These are phyloP conservation scores for Myanophis thanlyinensis DNA, from an alignment of 2,113 vertebrate species.

Conservation along the genomic window DNA sequence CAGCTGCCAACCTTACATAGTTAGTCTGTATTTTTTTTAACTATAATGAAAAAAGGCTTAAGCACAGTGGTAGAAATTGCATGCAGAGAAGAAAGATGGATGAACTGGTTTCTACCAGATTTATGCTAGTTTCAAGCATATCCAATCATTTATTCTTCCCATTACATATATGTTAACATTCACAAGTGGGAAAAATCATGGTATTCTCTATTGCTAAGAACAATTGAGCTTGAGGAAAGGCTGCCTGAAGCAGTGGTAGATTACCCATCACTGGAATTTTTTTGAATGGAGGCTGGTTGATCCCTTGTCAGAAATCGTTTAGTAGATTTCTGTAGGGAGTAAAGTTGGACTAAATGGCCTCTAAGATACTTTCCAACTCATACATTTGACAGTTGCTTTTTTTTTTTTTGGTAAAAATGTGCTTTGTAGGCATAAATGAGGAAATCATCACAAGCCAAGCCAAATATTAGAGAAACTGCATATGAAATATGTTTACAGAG, in stretches of 20 bases:
- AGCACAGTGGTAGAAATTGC: neutral
- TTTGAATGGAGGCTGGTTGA: neutral
- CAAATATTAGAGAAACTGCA: neutral
- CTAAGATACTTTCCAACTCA: neutral
- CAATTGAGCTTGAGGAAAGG: neutral
- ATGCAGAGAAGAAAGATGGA: neutral
- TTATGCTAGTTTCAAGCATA: neutral
- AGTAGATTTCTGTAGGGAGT: neutral
- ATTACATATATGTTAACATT: neutral
- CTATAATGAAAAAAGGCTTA: neutral
- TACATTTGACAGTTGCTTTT: neutral
- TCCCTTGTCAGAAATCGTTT: neutral
- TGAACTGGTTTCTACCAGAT: neutral
- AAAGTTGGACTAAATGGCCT: neutral
- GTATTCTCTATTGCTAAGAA: neutral
- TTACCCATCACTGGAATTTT: neutral
- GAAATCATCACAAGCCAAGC: neutral
- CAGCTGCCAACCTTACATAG: neutral
- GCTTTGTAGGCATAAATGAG: neutral
- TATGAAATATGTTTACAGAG: neutral
- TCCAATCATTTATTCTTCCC: neutral
- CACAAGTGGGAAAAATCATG: neutral
- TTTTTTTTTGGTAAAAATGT: neutral
- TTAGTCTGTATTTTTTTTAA: neutral
- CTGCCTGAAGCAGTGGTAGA: neutral